Base-by-base conservation (phyloP, 1,140 invertebrate genomes). In the Penaeus indicus region DNA sequence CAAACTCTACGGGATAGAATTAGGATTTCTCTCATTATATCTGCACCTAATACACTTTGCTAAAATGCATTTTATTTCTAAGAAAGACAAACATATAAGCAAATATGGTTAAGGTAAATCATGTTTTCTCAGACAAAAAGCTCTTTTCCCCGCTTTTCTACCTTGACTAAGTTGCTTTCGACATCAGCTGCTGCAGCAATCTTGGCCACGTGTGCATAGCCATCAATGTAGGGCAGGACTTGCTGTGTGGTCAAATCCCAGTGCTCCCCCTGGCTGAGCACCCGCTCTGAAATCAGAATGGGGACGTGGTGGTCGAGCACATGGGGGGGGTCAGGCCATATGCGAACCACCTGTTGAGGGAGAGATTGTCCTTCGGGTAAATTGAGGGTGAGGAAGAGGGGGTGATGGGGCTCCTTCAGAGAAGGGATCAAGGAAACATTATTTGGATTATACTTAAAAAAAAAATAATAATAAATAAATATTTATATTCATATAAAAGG, bases 131-230 rank as follows among this genome's bases (percentile, higher is more conserved):
- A 11, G 54, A 54, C 54, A 54, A 54, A 54, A 54, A 54, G 54
- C 54, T 54, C 0, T 54, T 16, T 13, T 54, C 10, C 8, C 8
- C 10, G 54, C 16, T 5, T 99, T 95, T 92, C 97, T 16, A 97
- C 96, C 93, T 99, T 99, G 0, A 99, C 98, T 63, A 99, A 93
- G 93, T 97, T 97, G 87, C 96, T 97, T 92, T 99, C 97, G 0
- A 99, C 97, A 91, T 98, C 97, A 5, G 97, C 96, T 91, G 94
- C 93, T 47, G 92, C 91, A 27, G 94, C 93, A 87, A 94, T 94
- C 90, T 92, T 93, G 13, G 93, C 92, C 25, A 94, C 93, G 91
- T 94, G 94, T 54, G 94, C 92, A 85, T 93, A 93, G 1, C 94
- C 94, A 92, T 94, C 93, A 77, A 94, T 93, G 90, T 93, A 93